phyloP scores from a whole-genome alignment of 2,888 invertebrate species.

The Ceramica pisi region DNA sequence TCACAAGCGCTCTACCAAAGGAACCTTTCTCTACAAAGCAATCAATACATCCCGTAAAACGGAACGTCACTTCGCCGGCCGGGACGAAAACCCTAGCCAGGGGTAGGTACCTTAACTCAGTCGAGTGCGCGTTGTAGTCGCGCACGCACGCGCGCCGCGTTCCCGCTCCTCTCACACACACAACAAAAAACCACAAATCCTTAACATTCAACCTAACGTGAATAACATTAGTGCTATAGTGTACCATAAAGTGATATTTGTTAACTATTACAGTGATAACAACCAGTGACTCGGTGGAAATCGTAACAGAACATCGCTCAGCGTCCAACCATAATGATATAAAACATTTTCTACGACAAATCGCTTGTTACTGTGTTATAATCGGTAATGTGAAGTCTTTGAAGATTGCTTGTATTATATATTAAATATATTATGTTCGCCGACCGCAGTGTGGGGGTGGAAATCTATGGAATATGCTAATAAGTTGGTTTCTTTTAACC shows the following conservation, averaged over 20 bases:
- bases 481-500: constrained; percentile 87
- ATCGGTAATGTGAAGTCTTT: constrained; percentile 84
- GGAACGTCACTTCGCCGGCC: constrained; percentile 84
- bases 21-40: constrained; percentile 28
- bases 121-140: constrained; percentile 79
- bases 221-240: constrained; percentile 73
- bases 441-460: constrained; percentile 76
- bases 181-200: constrained; percentile 84
- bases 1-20: neutral
- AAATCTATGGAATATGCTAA: constrained; percentile 88
- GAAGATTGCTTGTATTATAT: constrained; percentile 69
- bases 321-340: constrained; percentile 84
- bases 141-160: constrained; percentile 72
- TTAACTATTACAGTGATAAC: constrained; percentile 64
- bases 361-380: constrained; percentile 84
- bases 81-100: constrained; percentile 86
- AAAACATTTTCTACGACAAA: constrained; percentile 88
- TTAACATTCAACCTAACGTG: constrained; percentile 70
- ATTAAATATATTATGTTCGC: constrained; percentile 65
- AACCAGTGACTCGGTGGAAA: constrained; percentile 67
- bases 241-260: constrained; percentile 65
- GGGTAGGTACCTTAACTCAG: constrained; percentile 81
- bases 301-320: constrained; percentile 72
- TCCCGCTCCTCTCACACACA: constrained; percentile 70
- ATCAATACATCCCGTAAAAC: constrained; percentile 75